Conservation (phyloP, 1,140 invertebrate species). For the Cotesia typhae region DNA sequence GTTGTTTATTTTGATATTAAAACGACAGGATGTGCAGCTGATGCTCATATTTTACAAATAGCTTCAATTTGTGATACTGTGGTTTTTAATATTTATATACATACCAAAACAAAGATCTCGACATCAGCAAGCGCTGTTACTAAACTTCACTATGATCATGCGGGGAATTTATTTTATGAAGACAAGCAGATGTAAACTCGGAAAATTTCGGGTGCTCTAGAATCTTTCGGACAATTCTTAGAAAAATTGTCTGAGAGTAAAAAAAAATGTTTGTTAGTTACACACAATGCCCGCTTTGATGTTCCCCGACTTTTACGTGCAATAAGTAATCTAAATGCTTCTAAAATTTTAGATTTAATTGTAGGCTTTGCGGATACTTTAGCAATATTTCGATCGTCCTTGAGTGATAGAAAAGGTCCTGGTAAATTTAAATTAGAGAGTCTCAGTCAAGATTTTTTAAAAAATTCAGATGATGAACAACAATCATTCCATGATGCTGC, state of each 20-base stretch:
- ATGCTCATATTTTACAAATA: conserved; percentile 30
- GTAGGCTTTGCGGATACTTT: conserved; percentile 2
- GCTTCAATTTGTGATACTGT: conserved; percentile 7
- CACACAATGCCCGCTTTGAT: background rate
- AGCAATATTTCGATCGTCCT: background rate
- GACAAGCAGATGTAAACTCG: background rate
- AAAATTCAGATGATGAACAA: background rate
- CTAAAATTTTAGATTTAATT: conserved; percentile 4
- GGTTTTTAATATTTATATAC: background rate
- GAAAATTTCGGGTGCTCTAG: background rate
- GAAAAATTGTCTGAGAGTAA: background rate
- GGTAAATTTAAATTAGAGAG: background rate
- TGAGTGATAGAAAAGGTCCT: background rate
- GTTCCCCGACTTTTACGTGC: conserved; percentile 14
- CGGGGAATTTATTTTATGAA: background rate
- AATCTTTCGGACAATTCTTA: conserved; percentile 7
- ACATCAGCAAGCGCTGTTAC: background rate
- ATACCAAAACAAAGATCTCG: background rate
- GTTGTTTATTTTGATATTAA: conserved; percentile 30
- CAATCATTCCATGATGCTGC: conserved; percentile 5
- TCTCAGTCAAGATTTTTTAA: conserved; percentile 7
- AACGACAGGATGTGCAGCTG: conserved; percentile 20
- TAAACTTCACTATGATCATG: background rate
- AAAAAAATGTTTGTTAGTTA: conserved; percentile 9
- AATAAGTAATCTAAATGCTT: background rate